Evolutionary conservation across 1,140 invertebrate species (phyloP).

Genomic region (Musca vetustissima): DNA sequence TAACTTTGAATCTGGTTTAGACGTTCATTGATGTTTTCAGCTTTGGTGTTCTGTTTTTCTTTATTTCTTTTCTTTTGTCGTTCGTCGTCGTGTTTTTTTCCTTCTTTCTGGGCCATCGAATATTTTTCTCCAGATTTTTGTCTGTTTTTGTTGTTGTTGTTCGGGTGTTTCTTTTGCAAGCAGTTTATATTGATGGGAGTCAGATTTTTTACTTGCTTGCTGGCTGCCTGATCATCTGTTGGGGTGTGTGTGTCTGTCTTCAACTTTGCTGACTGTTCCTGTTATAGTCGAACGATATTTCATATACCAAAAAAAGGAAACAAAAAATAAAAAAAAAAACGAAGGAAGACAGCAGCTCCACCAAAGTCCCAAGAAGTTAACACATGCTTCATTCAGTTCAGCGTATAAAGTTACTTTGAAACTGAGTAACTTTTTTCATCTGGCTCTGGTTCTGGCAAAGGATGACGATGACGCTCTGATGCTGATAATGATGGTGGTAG

Average conservation of each 20-base stretch:
- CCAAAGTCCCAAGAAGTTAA: background rate
- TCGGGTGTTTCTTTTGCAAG: background rate
- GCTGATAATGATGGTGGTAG: background rate
- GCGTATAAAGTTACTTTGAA: too few species aligned
- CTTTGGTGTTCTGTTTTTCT: background rate
- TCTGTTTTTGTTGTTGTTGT: background rate
- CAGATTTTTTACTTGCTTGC: background rate
- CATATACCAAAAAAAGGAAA: constrained; percentile 6
- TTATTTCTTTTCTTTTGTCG: too few species aligned
- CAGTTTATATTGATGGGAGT: constrained; percentile 19
- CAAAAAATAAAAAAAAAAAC: constrained; percentile 2
- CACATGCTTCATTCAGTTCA: constrained; percentile 11
- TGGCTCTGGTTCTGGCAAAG: too few species aligned
- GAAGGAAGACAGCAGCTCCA: background rate
- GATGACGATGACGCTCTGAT: too few species aligned
- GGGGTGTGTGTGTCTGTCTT: too few species aligned
- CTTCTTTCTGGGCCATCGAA: background rate
- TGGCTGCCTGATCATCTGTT: too few species aligned
- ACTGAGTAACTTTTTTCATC: too few species aligned
- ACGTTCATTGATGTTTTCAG: constrained; percentile 26
- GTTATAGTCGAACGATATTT: constrained; percentile 1
- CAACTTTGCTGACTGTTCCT: too few species aligned
- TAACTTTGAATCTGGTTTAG: constrained; percentile 17
- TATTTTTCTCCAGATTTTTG: background rate
- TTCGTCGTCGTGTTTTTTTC: background rate